Base-by-base conservation (phyloP, 1,140 invertebrate genomes). In the Pogonomyrmex barbatus region DNA sequence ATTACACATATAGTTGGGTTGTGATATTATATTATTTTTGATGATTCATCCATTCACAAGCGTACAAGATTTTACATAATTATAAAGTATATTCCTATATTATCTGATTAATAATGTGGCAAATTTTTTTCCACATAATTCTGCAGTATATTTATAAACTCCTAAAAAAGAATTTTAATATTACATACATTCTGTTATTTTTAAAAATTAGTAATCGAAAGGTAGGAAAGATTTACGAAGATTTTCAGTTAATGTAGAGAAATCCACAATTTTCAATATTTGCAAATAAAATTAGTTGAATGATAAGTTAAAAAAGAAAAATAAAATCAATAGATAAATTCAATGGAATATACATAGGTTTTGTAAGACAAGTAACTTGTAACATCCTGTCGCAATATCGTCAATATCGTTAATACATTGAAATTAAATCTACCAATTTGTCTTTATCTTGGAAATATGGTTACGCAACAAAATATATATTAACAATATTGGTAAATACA, bases 1-100 rank as follows among this genome's bases (percentile, higher is more conserved):
- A 84, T 84, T 77, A 65, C 58, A 65, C 47, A 78, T 9, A 60
- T 83, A 54, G 9, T 54, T 65, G 24, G 24, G 42, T 85, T 63
- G 63, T 63, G 36, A 47, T 56, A 67, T 76, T 47, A 36, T 85
- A 75, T 76, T 60, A 78, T 78, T 77, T 24, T 85, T 85, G 39
- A 85, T 85, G 36, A 85, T 85, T 77, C 73, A 63, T 85, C 47
- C 82, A 78, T 85, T 77, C 70, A 83, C 58, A 83, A 85, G 82
- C 75, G 58, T 85, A 77, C 75, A 85, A 85, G 75, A 78, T 62
- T 73, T 83, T 83, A 75, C 36, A 24, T 83, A 83, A 50, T 62
- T 83, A 75, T 50, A 83, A 83, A 83, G 79, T 75, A 73, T 58
- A 83, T 60, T 71, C 12, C 14, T 83, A 42, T 83, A 83, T 83